Percentiles rank a stretch among this genome's conserved stretches.
Conservation (phyloP, 2,113 vertebrate species). For the Perca schrenkii region DNA sequence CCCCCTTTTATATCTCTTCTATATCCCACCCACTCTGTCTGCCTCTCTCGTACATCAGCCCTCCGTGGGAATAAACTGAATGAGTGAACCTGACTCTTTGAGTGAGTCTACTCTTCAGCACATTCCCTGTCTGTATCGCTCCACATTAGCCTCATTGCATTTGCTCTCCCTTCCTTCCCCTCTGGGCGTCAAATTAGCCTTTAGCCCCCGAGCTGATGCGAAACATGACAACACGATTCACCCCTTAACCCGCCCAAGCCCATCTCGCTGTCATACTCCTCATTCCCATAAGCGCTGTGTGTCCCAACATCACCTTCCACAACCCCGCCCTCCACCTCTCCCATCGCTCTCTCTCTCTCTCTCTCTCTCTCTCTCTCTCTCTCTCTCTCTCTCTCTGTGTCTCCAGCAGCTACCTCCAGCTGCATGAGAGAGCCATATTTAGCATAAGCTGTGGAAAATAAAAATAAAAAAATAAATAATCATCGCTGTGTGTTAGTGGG, state of each 20-base stretch:
- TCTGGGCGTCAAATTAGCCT: constrained; percentile 65
- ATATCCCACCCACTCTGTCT: constrained; percentile 54
- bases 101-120: constrained; percentile 46
- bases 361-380: neutral
- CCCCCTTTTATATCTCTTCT: constrained; percentile 27
- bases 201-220: constrained; percentile 28
- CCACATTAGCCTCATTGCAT: constrained; percentile 55
- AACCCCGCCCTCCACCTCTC: constrained; percentile 25
- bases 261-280: constrained; percentile 30
- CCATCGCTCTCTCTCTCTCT: neutral
- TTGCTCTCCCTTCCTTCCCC: constrained; percentile 21
- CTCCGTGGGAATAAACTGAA: constrained; percentile 55
- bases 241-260: constrained; percentile 31
- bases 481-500: constrained; percentile 37
- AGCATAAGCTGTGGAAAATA: constrained; percentile 35
- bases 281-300: constrained; percentile 38
- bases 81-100: constrained; percentile 56
- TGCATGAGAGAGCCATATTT: constrained; percentile 48
- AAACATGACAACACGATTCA: constrained; percentile 63
- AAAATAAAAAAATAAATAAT: constrained; percentile 2
- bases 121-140: constrained; percentile 34
- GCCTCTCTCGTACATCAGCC: constrained; percentile 30
- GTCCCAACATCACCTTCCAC: constrained; percentile 38
- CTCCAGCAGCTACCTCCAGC: constrained; percentile 47
- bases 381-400: constrained; percentile 1